phyloP scores from a whole-genome alignment of 2,888 invertebrate species.

The Odontocolon sp. region DNA sequence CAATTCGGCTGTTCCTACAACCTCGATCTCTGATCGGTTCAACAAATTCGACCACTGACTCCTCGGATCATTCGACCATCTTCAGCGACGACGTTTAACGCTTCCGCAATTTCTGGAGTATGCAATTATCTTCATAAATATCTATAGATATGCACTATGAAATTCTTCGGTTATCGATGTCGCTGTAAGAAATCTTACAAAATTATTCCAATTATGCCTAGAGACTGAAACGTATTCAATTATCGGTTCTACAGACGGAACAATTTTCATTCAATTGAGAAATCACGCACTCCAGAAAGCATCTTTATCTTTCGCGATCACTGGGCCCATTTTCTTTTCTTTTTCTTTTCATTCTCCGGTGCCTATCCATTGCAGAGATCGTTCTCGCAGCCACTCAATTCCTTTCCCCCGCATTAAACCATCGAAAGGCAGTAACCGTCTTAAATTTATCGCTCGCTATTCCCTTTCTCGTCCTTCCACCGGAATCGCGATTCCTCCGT shows the following conservation, averaged over 20 bases:
- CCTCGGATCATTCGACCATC: conserved; percentile 2
- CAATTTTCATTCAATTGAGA: conserved; percentile 17
- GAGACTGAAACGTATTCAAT: neutral
- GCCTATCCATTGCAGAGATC: conserved; percentile 61
- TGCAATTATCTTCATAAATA: too few relatives aligned
- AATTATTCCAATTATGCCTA: neutral
- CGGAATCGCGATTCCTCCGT: conserved; percentile 41
- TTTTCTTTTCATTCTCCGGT: conserved; percentile 51
- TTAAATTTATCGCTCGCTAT: conserved; percentile 78
- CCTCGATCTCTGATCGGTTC: neutral
- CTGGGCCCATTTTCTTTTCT: conserved; percentile 26
- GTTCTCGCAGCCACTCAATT: conserved; percentile 75
- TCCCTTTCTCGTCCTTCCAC: conserved; percentile 52
- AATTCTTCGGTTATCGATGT: too few relatives aligned
- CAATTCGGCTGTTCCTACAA: neutral
- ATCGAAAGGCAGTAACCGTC: conserved; percentile 78
- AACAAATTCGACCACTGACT: conserved; percentile 6
- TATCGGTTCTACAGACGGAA: neutral
- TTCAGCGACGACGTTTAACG: neutral
- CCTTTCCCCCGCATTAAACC: conserved; percentile 74
- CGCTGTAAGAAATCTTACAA: neutral
- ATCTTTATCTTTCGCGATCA: neutral
- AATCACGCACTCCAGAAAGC: conserved; percentile 1
- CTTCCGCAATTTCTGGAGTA: neutral
- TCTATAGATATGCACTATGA: too few relatives aligned